These are phyloP conservation scores for Lysandra bellargus DNA, from an alignment of 2,888 invertebrate species.

Conservation along the genomic window DNA sequence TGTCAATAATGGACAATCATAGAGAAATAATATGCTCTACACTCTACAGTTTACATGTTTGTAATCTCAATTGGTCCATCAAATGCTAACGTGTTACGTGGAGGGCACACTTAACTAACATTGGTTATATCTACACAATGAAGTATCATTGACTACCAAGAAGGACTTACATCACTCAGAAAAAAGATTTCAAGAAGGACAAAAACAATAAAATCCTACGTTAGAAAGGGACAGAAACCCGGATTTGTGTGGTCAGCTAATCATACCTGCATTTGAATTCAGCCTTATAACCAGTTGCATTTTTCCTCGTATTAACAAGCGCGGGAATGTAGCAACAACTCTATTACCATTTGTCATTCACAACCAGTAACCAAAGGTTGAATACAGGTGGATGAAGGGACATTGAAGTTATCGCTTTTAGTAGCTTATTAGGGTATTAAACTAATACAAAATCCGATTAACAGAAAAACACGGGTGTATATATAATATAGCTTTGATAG, in stretches of 20 bases:
- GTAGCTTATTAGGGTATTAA: neutral
- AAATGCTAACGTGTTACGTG: too few species aligned
- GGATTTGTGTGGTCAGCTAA: slow-evolving; percentile 6
- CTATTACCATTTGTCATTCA: slow-evolving; percentile 16
- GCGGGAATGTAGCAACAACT: neutral
- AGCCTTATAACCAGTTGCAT: neutral
- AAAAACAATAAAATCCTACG: neutral
- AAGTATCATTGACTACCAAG: too few species aligned
- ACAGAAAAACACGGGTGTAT: too few species aligned
- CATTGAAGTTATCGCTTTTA: neutral
- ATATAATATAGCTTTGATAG: too few species aligned
- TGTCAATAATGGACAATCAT: too few species aligned
- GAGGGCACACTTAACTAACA: too few species aligned
- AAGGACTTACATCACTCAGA: neutral
- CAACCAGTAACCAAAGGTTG: neutral
- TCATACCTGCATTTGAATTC: slow-evolving; percentile 9
- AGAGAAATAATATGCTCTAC: too few species aligned
- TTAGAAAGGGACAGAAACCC: slow-evolving; percentile 6
- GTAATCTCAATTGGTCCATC: too few species aligned
- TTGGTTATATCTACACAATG: too few species aligned
- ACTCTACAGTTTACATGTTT: too few species aligned
- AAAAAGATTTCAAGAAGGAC: neutral
- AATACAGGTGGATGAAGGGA: neutral
- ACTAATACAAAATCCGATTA: too few species aligned
- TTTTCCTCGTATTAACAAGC: slow-evolving; percentile 12